phyloP scores from a whole-genome alignment of 2,797 vertebrate genomes.

The Gallinago nigripennis region DNA sequence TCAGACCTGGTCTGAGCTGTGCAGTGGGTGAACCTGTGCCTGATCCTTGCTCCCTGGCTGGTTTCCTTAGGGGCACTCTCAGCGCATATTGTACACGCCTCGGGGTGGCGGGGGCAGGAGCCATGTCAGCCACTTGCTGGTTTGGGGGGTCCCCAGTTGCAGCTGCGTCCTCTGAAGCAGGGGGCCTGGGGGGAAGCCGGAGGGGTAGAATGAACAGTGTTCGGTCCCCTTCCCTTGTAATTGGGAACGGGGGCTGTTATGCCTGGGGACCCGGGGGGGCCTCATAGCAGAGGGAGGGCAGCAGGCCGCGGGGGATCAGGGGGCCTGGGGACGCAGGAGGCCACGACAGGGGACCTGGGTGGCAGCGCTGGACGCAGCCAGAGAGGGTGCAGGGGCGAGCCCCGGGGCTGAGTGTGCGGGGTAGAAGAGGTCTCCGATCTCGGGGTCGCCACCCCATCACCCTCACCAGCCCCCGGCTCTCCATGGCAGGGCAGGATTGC shows the following conservation, averaged over 20 bases:
- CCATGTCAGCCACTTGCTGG: fast-evolving
- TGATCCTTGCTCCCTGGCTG: too few species aligned
- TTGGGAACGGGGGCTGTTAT: fast-evolving
- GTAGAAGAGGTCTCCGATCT: not conserved
- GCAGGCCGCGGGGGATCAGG: too few species aligned
- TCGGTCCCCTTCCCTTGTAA: not conserved
- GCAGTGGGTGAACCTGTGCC: not conserved
- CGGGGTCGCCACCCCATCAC: not conserved
- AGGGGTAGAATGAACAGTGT: not conserved
- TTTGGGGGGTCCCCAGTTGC: not conserved
- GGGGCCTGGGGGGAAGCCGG: fast-evolving
- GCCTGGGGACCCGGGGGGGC: too few species aligned
- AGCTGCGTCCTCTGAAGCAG: not conserved
- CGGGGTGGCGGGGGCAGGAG: not conserved
- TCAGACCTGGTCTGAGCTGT: not conserved
- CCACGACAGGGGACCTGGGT: fast-evolving
- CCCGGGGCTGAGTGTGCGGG: not conserved
- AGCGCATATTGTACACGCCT: not conserved
- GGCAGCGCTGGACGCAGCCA: too few species aligned
- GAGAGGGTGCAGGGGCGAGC: fast-evolving
- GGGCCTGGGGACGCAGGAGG: not conserved
- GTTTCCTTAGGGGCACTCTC: too few species aligned
- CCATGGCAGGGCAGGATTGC: not conserved
- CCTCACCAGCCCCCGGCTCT: not conserved
- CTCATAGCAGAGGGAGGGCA: too few species aligned